Evolutionary conservation across 2,888 invertebrate genomes (phyloP).

Genomic region (Ophion ellenae): DNA sequence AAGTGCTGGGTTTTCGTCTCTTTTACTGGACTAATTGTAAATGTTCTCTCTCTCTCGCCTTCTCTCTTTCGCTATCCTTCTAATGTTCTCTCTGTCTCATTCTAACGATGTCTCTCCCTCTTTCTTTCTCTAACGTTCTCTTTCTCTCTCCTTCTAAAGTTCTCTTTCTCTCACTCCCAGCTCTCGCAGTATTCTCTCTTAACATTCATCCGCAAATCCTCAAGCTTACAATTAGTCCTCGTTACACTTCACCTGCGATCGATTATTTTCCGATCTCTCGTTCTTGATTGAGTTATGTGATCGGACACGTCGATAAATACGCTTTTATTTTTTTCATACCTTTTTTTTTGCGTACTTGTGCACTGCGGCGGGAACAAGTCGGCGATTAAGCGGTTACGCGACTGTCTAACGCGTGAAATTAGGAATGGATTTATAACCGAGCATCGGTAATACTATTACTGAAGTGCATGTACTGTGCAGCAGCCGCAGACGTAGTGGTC

Average conservation of each 20-base stretch:
- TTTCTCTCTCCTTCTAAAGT: too few relatives aligned
- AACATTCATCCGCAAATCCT: neutral
- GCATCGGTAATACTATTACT: constrained; percentile 6
- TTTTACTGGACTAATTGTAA: too few relatives aligned
- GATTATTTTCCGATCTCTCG: neutral
- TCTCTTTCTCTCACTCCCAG: too few relatives aligned
- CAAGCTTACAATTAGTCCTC: neutral
- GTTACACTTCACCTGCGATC: constrained; percentile 15
- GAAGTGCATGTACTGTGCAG: neutral
- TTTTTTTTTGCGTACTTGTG: constrained; percentile 11
- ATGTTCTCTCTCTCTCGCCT: too few relatives aligned
- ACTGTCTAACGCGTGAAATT: constrained; percentile 9
- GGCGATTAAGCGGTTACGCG: constrained; percentile 12
- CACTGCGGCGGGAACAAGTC: neutral
- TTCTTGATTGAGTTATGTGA: constrained; percentile 6
- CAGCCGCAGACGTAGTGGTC: neutral
- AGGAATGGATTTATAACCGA: constrained; percentile 12
- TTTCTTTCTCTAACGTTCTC: too few relatives aligned
- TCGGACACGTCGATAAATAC: neutral
- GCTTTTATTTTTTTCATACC: neutral
- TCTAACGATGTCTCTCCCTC: too few relatives aligned
- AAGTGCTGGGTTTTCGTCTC: too few relatives aligned
- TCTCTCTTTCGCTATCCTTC: neutral
- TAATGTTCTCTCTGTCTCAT: neutral
- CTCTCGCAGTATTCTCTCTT: too few relatives aligned